Percentiles rank a stretch among this genome's conserved stretches.
Evolutionary conservation across 2,113 vertebrate genomes (phyloP).

Genomic region (Phalacrocorax aristotelis): DNA sequence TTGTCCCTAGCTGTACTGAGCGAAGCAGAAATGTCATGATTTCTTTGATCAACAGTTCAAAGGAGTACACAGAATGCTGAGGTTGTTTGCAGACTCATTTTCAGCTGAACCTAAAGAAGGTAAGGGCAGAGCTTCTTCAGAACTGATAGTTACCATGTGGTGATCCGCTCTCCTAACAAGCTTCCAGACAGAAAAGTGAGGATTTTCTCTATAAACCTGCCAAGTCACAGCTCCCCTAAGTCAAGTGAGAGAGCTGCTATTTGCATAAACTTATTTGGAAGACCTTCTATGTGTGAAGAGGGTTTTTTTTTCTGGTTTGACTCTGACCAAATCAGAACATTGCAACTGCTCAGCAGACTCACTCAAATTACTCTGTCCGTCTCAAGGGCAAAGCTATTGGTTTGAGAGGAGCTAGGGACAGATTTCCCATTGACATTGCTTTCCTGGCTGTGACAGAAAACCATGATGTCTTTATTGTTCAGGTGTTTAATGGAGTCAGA

Average conservation of each 20-base stretch:
- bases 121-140: background rate
- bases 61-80: background rate
- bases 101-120: background rate
- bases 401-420: slow-evolving; percentile 11
- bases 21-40: background rate
- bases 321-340: background rate
- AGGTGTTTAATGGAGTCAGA: slow-evolving; percentile 37
- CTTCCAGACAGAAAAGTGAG: background rate
- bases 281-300: background rate
- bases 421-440: slow-evolving; percentile 12
- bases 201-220: background rate
- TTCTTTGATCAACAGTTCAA: slow-evolving; percentile 36
- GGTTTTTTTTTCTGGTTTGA: background rate
- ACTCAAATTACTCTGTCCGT: background rate
- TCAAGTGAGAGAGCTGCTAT: background rate
- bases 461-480: background rate
- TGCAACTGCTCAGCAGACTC: background rate
- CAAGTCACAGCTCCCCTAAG: background rate
- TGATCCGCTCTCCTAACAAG: background rate
- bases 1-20: background rate
- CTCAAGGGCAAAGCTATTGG: background rate
- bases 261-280: background rate
- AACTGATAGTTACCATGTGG: background rate
- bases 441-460: slow-evolving; percentile 28
- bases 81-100: background rate